Evolutionary conservation across 2,888 invertebrate species (phyloP).

Genomic region (Dimorphilus gyrociliatus): DNA sequence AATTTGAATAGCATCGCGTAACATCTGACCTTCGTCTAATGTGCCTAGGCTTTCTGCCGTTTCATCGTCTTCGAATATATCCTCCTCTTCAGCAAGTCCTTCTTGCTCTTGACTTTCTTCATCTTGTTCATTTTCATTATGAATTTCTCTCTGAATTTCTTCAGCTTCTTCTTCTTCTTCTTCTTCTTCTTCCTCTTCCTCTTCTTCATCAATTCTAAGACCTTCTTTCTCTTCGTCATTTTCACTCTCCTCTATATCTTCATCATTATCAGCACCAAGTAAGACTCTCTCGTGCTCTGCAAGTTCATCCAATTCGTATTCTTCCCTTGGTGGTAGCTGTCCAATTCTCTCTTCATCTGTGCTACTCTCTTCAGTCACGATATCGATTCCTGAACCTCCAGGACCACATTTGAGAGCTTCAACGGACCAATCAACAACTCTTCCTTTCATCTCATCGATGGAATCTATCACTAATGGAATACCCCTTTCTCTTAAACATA

Average conservation of each 20-base stretch:
- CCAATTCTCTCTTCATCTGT: too few relatives aligned
- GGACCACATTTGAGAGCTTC: slow-evolving; percentile 26
- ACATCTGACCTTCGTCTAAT: neutral
- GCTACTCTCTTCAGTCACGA: slow-evolving; percentile 2
- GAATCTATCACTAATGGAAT: slow-evolving; percentile 33
- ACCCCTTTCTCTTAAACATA: slow-evolving; percentile 33
- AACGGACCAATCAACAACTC: slow-evolving; percentile 32
- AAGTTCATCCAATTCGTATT: too few relatives aligned
- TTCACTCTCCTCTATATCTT: slow-evolving; percentile 1
- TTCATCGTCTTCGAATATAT: slow-evolving; percentile 4
- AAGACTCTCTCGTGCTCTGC: too few relatives aligned
- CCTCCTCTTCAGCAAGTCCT: slow-evolving; percentile 3
- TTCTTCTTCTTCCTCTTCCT: slow-evolving; percentile 9
- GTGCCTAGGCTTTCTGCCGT: neutral
- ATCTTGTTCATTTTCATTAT: slow-evolving; percentile 4
- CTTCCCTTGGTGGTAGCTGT: too few relatives aligned
- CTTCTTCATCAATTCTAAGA: slow-evolving; percentile 8
- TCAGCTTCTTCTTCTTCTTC: slow-evolving; percentile 6
- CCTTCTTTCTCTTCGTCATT: slow-evolving; percentile 12
- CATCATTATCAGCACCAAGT: slow-evolving; percentile 4
- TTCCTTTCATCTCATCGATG: slow-evolving; percentile 29
- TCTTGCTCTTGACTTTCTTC: slow-evolving; percentile 5
- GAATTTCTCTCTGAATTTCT: slow-evolving; percentile 1
- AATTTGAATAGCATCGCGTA: slow-evolving; percentile 3
- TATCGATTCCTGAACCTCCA: slow-evolving; percentile 13